Percentiles rank a stretch among this genome's conserved stretches.
Evolutionary conservation across 2,113 vertebrate species (phyloP).

Genomic region (Chaenogobius annularis): DNA sequence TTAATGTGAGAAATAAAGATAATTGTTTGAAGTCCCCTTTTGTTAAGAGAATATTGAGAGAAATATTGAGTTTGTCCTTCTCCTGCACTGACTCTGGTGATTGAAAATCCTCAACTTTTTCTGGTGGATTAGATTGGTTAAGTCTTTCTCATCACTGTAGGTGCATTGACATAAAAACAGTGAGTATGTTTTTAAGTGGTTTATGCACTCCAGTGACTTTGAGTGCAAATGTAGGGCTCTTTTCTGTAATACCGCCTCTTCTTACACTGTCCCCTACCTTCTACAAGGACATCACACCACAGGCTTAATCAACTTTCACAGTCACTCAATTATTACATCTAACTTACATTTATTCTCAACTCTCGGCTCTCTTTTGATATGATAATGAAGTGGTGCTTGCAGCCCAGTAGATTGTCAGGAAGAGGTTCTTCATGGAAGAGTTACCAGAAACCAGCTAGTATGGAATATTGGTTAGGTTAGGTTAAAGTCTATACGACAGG

Average conservation of each 20-base stretch:
- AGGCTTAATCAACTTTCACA: background rate
- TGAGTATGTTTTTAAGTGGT: constrained; percentile 28
- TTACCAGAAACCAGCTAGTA: no score
- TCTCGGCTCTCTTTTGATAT: background rate
- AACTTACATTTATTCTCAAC: background rate
- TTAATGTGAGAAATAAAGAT: background rate
- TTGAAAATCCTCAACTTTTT: constrained; percentile 7
- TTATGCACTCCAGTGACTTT: background rate
- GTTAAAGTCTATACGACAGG: no score
- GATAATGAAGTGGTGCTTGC: no score
- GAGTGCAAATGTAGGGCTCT: background rate
- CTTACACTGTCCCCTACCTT: background rate
- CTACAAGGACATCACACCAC: background rate
- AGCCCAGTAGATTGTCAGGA: no score
- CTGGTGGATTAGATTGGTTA: constrained; percentile 36
- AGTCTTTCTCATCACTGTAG: constrained; percentile 25
- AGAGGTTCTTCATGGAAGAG: no score
- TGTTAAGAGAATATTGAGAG: background rate
- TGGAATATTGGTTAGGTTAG: no score
- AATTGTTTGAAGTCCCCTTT: no score
- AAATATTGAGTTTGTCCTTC: background rate
- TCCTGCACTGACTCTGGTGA: background rate
- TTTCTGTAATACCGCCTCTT: background rate
- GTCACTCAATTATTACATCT: background rate
- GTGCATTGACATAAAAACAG: constrained; percentile 29